Base-by-base conservation (phyloP, 2,797 vertebrate genomes). In the Pelobates cultripes region DNA sequence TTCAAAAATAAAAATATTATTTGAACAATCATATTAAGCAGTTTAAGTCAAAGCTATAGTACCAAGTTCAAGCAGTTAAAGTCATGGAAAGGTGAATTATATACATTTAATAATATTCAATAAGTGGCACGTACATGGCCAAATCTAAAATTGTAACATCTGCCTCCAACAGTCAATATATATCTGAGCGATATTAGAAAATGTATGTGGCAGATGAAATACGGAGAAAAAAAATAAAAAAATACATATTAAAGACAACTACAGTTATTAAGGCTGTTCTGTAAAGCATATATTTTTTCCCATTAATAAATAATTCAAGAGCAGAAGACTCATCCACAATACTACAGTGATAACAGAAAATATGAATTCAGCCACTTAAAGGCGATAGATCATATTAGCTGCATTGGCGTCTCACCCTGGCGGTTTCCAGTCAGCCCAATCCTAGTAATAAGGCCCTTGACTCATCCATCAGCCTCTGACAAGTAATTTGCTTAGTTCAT, bases 401-500 rank as follows among this genome's bases (percentile, higher is more conserved):
- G 13, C 14, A 75, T 13, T 40, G 85, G 77, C 82, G 68, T 69
- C 74, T 75, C 41, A 80, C 76, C 67, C 53, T 47, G 77, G 64
- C 4, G 74, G 53, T 81, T 73, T 60, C 53, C 44, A 84, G 73
- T 69, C 72, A 68, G 72, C 60, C 57, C 83, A 8, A 77, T 55
- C 78, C 47, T 47, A 81, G 86, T 86, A 77, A 81, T 0, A 75
- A 13, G 4, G 43, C 0, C 75, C 8, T 71, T 4, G 42, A 47
- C 76, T 86, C 81, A 85, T 64, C 40, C 13, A 81, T 44, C 45
- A 68, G 3, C 7, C 3, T 55, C 68, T 43, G 5, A 60, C 14
- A 86, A 14, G 57, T 87, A 3, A 12, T 81, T 75, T 86, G 80
- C 74, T 3, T 42, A 85, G 61, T 9, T 79, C 7, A n/a, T 9